A percentile compares a stretch with the other conserved stretches of the same genome.
phyloP scores from a whole-genome alignment of 2,113 vertebrate species.

The Dissostichus mawsoni region DNA sequence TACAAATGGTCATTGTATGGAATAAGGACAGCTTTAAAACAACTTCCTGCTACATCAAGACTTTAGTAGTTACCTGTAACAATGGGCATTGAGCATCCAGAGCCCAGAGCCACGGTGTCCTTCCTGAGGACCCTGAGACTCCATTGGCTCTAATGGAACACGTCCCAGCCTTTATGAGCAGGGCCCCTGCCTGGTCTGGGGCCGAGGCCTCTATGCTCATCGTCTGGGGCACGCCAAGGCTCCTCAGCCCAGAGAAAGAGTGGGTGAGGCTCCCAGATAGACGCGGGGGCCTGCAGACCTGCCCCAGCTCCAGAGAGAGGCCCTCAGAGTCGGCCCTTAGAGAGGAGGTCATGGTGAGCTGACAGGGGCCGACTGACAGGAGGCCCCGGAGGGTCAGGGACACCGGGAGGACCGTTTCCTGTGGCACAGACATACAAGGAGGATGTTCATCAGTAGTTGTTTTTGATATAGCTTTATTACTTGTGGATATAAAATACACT shows the following conservation, averaged over 20 bases:
- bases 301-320: slow-evolving; percentile 74
- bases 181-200: slow-evolving; percentile 51
- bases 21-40: not conserved
- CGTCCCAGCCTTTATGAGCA: slow-evolving; percentile 80
- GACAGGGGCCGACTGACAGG: slow-evolving; percentile 70
- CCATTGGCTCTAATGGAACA: slow-evolving; percentile 80
- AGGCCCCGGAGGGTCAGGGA: slow-evolving; percentile 72
- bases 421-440: not conserved
- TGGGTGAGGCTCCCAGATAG: slow-evolving; percentile 81
- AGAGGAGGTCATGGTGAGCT: slow-evolving; percentile 60
- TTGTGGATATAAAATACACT: too few relatives aligned
- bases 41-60: too few relatives aligned
- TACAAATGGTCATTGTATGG: too few relatives aligned
- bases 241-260: slow-evolving; percentile 74
- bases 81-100: slow-evolving; percentile 77
- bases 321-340: slow-evolving; percentile 77
- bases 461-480: too few relatives aligned
- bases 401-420: slow-evolving; percentile 78
- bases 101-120: slow-evolving; percentile 77
- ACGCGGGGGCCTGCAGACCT: slow-evolving; percentile 68
- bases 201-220: slow-evolving; percentile 69
- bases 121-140: slow-evolving; percentile 50
- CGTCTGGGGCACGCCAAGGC: slow-evolving; percentile 77
- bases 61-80: slow-evolving; percentile 67
- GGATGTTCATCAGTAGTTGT: not conserved